Conservation (phyloP, 2,888 invertebrate genomes). For the Phasia obesa region DNA sequence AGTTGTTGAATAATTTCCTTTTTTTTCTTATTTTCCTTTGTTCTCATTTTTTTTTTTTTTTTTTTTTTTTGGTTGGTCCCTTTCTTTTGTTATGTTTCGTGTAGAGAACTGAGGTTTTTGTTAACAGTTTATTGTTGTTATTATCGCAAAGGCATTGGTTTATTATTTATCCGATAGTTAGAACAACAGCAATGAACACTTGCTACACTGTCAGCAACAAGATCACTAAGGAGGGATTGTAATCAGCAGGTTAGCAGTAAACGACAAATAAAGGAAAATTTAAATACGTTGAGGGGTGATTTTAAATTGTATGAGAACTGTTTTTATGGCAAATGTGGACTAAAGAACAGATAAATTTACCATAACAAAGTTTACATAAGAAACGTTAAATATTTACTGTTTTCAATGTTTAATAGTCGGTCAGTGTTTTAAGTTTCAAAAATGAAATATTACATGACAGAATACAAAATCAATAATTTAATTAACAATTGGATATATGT, state of each 20-base stretch:
- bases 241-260: slow-evolving; percentile 56
- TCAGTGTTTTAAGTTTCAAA: too few species aligned
- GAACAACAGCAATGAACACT: slow-evolving; percentile 52
- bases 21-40: slow-evolving; percentile 32
- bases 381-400: not conserved
- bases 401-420: too few species aligned
- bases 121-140: slow-evolving; percentile 31
- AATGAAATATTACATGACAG: too few species aligned
- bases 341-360: not conserved
- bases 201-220: slow-evolving; percentile 43
- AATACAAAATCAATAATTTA: too few species aligned
- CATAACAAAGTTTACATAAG: slow-evolving; percentile 22
- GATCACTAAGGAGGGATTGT: slow-evolving; percentile 44
- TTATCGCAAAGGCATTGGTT: slow-evolving; percentile 40
- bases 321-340: slow-evolving; percentile 3
- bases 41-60: not conserved
- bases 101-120: slow-evolving; percentile 31
- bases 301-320: slow-evolving; percentile 48
- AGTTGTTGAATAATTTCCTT: slow-evolving; percentile 17
- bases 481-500: too few species aligned
- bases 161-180: slow-evolving; percentile 38
- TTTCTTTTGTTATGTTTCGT: slow-evolving; percentile 35
- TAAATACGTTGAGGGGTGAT: slow-evolving; percentile 35
- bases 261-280: slow-evolving; percentile 6
- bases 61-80: slow-evolving; percentile 7